Evolutionary conservation across 2,888 invertebrate genomes (phyloP).

Genomic region (Seira sanloemensis): DNA sequence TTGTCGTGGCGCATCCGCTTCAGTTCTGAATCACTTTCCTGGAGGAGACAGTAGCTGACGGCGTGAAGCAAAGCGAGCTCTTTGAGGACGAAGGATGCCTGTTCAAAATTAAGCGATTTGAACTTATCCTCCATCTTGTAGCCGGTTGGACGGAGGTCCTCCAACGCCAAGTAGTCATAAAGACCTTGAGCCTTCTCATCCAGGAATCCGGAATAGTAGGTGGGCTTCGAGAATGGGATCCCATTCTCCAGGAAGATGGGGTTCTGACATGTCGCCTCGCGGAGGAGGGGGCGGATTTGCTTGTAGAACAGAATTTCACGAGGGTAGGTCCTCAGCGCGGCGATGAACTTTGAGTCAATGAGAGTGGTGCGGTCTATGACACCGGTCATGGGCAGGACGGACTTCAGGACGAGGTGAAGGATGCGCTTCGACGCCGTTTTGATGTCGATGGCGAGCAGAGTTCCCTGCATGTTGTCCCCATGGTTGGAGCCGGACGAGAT

Average conservation of each 20-base stretch:
- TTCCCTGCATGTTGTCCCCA: constrained; percentile 55
- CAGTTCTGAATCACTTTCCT: constrained; percentile 55
- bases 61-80: constrained; percentile 68
- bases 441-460: constrained; percentile 27
- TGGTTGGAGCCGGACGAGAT: constrained; percentile 44
- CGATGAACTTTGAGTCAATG: neutral
- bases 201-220: constrained; percentile 56
- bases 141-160: constrained; percentile 67
- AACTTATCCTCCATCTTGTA: constrained; percentile 68
- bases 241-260: neutral
- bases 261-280: neutral
- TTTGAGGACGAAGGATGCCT: constrained; percentile 50
- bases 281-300: constrained; percentile 10
- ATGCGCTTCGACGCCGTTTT: constrained; percentile 37
- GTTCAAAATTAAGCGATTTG: constrained; percentile 40
- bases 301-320: constrained; percentile 23
- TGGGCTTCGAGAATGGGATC: too few relatives aligned
- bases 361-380: neutral
- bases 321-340: neutral
- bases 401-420: constrained; percentile 40
- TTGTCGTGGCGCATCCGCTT: constrained; percentile 7
- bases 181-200: constrained; percentile 63
- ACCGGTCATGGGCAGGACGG: constrained; percentile 33
- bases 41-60: constrained; percentile 46
- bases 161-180: constrained; percentile 67